Percentiles rank a stretch among this genome's conserved stretches.
These are phyloP conservation scores for Limenitis camilla DNA, from an alignment of 2,888 invertebrate genomes.

Conservation along the genomic window DNA sequence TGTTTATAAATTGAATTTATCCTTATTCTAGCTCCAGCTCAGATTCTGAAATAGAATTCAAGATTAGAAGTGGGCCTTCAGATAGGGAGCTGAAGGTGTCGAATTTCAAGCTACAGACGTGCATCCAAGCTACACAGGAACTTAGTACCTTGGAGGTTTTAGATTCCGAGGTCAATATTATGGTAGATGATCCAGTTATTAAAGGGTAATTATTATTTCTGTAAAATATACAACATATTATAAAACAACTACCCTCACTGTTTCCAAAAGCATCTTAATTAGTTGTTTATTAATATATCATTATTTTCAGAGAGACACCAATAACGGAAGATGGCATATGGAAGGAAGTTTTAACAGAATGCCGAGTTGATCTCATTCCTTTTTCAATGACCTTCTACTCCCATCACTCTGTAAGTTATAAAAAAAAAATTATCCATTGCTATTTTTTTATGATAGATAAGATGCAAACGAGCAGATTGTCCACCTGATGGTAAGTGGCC, in stretches of 20 bases:
- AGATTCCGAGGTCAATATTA: slow-evolving; percentile 44
- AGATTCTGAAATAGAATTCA: slow-evolving; percentile 43
- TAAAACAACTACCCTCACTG: too few species aligned
- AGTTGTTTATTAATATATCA: not conserved
- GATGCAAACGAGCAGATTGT: too few species aligned
- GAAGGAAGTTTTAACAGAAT: slow-evolving; percentile 53
- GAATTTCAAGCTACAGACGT: slow-evolving; percentile 34
- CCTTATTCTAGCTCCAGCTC: slow-evolving; percentile 38
- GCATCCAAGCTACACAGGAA: slow-evolving; percentile 52
- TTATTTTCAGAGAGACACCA: slow-evolving; percentile 36
- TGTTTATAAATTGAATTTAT: not conserved
- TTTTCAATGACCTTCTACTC: slow-evolving; percentile 48
- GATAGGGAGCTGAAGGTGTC: slow-evolving; percentile 33
- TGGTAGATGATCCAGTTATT: slow-evolving; percentile 39
- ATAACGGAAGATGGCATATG: slow-evolving; percentile 43
- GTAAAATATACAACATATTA: too few species aligned
- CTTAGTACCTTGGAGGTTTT: slow-evolving; percentile 44
- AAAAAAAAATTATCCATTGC: too few species aligned
- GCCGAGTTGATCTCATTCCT: slow-evolving; percentile 45
- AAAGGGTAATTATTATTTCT: slow-evolving; percentile 34
- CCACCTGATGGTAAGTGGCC: too few species aligned
- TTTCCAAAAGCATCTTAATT: too few species aligned
- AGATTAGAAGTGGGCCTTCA: slow-evolving; percentile 29
- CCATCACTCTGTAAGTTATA: slow-evolving; percentile 36
- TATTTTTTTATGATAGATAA: too few species aligned